phyloP scores from a whole-genome alignment of 2,113 vertebrate genomes.

The Halcyon malimbica region DNA sequence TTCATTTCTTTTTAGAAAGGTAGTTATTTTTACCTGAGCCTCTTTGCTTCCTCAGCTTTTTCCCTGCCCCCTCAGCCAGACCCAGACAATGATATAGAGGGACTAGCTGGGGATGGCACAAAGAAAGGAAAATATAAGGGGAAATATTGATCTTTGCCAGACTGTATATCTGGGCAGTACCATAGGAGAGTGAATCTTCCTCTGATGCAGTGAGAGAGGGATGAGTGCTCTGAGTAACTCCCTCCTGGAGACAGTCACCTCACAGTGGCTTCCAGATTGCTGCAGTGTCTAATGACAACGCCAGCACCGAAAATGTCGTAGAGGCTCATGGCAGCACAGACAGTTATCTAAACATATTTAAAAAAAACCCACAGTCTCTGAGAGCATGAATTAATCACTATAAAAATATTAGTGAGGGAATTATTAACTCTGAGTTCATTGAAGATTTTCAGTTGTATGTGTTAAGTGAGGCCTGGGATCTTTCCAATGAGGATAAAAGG shows the following conservation, averaged over 20 bases:
- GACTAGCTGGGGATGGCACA: background rate
- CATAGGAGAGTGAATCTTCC: background rate
- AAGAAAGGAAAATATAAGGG: background rate
- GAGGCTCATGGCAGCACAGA: background rate
- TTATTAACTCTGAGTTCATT: background rate
- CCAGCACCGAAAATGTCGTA: background rate
- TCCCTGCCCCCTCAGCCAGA: accelerated
- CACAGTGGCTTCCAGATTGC: accelerated
- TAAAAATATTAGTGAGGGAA: background rate
- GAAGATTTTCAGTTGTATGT: background rate
- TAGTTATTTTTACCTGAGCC: background rate
- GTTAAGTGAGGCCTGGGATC: background rate
- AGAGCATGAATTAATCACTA: background rate
- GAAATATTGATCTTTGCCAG: background rate
- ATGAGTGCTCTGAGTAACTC: background rate
- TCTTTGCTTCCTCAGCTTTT: background rate
- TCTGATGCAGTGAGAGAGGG: accelerated
- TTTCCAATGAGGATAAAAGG: background rate
- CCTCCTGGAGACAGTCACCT: accelerated
- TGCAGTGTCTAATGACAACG: background rate
- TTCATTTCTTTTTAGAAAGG: background rate
- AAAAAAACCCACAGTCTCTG: background rate
- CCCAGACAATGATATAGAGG: accelerated
- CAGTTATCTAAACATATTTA: background rate
- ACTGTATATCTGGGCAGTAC: background rate